Evolutionary conservation across 2,888 invertebrate species (phyloP).

Genomic region (Troides helena): DNA sequence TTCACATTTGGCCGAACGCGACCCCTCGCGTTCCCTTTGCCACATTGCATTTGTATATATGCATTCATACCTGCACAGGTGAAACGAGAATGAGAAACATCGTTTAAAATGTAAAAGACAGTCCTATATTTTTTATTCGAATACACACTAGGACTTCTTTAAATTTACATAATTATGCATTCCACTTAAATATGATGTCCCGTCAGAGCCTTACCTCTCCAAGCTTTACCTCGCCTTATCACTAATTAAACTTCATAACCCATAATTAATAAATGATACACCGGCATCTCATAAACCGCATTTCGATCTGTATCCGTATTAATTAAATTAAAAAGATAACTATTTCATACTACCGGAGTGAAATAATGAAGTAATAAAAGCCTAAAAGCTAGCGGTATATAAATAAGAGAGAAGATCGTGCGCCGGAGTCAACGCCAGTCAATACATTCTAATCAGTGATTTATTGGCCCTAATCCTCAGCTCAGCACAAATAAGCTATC

Average conservation of each 20-base stretch:
- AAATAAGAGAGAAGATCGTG: constrained; percentile 66
- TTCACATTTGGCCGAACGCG: constrained; percentile 52
- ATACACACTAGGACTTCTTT: background rate
- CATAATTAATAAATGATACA: constrained; percentile 49
- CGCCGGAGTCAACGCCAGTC: constrained; percentile 74
- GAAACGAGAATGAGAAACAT: background rate
- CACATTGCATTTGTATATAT: constrained; percentile 51
- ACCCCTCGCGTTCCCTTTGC: constrained; percentile 38
- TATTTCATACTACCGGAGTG: constrained; percentile 43
- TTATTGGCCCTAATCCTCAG: constrained; percentile 78
- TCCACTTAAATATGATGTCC: background rate
- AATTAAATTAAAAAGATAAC: constrained; percentile 64
- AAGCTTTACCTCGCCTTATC: constrained; percentile 29
- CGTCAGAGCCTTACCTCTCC: no score
- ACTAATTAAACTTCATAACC: constrained; percentile 38
- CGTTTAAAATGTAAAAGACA: background rate
- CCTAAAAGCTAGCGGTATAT: constrained; percentile 63
- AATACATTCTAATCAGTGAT: constrained; percentile 81
- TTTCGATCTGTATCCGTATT: constrained; percentile 51
- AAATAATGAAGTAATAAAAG: constrained; percentile 65
- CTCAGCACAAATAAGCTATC: constrained; percentile 81
- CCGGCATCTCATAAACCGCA: constrained; percentile 33
- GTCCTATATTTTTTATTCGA: background rate
- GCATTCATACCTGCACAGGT: constrained; percentile 50
- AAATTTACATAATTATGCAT: background rate